A percentile compares a stretch with the other conserved stretches of the same genome.
Evolutionary conservation across 2,888 invertebrate genomes (phyloP).

Genomic region (Spicauda simplicius): DNA sequence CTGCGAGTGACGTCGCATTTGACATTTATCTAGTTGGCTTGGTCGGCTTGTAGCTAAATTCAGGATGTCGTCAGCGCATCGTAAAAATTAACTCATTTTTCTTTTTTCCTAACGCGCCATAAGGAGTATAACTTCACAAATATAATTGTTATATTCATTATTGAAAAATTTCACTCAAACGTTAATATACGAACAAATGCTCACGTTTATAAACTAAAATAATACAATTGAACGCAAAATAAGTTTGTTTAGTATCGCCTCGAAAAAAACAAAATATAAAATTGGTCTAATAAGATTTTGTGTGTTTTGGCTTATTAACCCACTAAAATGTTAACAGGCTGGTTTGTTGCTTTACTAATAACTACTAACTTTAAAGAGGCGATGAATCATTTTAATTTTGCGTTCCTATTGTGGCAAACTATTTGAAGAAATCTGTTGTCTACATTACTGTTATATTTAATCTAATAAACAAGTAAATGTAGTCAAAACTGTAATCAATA

Average conservation of each 20-base stretch:
- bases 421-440: neutral
- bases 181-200: too few relatives aligned
- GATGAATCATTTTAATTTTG: neutral
- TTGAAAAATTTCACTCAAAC: too few relatives aligned
- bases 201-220: neutral
- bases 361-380: neutral
- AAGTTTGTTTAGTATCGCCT: neutral
- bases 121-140: too few relatives aligned
- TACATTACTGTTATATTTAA: neutral
- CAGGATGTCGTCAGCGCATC: too few relatives aligned
- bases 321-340: constrained; percentile 11
- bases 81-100: too few relatives aligned
- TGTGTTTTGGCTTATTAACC: constrained; percentile 21
- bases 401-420: neutral
- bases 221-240: neutral
- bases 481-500: too few relatives aligned
- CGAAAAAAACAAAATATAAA: neutral
- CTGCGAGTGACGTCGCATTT: too few relatives aligned
- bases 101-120: too few relatives aligned
- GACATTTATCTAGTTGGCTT: too few relatives aligned
- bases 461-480: neutral
- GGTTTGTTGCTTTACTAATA: neutral
- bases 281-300: neutral
- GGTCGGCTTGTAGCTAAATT: too few relatives aligned
- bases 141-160: too few relatives aligned